Evolutionary conservation across 2,888 invertebrate genomes (phyloP), one percentile per base, ranked within the genome.

Genomic region (Sesia bembeciformis): DNA sequence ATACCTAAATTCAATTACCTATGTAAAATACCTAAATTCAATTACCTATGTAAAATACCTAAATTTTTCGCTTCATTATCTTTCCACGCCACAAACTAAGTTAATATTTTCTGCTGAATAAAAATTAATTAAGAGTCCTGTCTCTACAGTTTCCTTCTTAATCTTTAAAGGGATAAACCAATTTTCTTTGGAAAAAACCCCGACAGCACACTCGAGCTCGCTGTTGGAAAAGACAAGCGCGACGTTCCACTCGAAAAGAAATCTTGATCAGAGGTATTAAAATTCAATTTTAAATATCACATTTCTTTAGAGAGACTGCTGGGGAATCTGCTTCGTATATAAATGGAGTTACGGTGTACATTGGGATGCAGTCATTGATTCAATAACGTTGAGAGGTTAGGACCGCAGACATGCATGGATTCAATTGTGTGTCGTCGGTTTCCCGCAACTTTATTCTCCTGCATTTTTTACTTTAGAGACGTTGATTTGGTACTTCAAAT

Each of bases 371-470:
- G 4, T 4, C n/a, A 8, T 8, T 5, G 0, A 8, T 46, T 23
- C 46, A 46, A 46, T 46, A 46, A 46, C 8, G n/a, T 46, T 46
- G 46, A 46, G 65, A 64, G 59, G 58, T 57, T 54, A 57, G 56
- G 66, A 61, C 63, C 62, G 65, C 62, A 64, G 68, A 64, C 64
- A 43, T 8, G 8, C n/a, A 43, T 43, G 64, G 68, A 68, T 72
- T 67, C 67, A 70, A 70, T 71, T 68, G 71, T 67, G 60, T 69
- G 66, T 65, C 64, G 62, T 63, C 55, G 60, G 67, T 66, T 65
- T 63, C 63, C 64, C 51, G 46, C 46, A 46, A 3, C 46, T 46
- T 3, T 4, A 46, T 23, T 23, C 23, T 23, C 23, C 23, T 23
- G 23, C 46, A 8, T 23, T 8, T 46, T 46, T 46, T 46, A 4